A percentile compares a stretch with the other conserved stretches of the same genome.
Conservation (phyloP, 2,797 vertebrate genomes). For the Pangasius larnaudii region DNA sequence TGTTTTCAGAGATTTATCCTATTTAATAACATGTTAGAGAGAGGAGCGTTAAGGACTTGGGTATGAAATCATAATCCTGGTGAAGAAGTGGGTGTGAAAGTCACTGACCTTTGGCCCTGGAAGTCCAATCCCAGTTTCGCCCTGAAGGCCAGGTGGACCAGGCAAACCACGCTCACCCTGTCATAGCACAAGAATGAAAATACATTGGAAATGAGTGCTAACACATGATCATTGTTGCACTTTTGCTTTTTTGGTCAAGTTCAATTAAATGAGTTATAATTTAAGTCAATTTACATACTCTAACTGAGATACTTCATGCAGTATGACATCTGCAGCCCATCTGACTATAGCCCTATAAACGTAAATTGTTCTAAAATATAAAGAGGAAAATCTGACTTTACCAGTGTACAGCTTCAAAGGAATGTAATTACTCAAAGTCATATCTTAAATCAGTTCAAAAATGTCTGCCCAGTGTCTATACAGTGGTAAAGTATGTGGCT, state of each 20-base stretch:
- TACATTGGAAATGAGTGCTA: neutral
- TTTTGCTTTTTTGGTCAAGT: neutral
- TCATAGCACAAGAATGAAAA: slow-evolving; percentile 23
- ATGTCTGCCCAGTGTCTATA: slow-evolving; percentile 29
- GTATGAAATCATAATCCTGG: neutral
- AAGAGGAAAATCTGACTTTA: neutral
- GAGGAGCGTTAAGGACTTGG: neutral
- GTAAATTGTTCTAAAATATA: neutral
- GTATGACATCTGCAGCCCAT: neutral
- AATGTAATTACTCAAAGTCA: slow-evolving; percentile 38
- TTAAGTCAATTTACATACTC: neutral
- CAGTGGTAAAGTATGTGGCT: slow-evolving; percentile 48
- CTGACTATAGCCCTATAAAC: neutral
- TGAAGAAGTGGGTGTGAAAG: neutral
- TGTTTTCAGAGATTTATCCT: neutral
- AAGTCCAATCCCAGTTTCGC: slow-evolving; percentile 86
- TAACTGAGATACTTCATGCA: neutral
- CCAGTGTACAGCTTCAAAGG: neutral
- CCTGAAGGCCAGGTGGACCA: slow-evolving; percentile 85
- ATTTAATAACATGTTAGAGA: neutral
- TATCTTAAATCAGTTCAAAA: slow-evolving; percentile 39
- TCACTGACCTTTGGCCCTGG: slow-evolving; percentile 84
- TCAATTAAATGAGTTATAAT: neutral
- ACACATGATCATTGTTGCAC: neutral
- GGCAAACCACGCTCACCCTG: slow-evolving; percentile 86